phyloP scores from a whole-genome alignment of 1,140 invertebrate species.

The Lerema accius region DNA sequence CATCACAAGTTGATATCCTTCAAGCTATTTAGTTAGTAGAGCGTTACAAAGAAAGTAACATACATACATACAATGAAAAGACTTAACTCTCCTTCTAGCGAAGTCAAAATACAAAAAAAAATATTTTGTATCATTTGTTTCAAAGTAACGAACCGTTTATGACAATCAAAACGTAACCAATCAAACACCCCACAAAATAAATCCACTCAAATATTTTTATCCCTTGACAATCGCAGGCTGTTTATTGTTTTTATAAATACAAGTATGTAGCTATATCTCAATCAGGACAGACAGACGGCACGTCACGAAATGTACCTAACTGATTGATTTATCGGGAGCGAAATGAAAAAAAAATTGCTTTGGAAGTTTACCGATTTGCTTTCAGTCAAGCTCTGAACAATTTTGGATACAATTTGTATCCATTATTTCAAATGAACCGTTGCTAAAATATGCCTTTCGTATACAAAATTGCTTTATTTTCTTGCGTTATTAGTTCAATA shows the following conservation, averaged over 20 bases:
- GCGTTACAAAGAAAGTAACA: too few species aligned
- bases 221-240: background rate
- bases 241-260: slow-evolving; percentile 11
- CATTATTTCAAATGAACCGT: slow-evolving; percentile 12
- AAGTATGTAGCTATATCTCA: background rate
- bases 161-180: background rate
- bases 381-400: background rate
- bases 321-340: slow-evolving; percentile 25
- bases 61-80: too few species aligned
- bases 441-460: slow-evolving; percentile 2
- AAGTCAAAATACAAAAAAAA: too few species aligned
- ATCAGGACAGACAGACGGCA: background rate
- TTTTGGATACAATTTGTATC: slow-evolving; percentile 16
- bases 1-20: too few species aligned
- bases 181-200: background rate
- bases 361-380: slow-evolving; percentile 5
- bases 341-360: slow-evolving; percentile 13
- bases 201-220: background rate
- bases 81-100: too few species aligned
- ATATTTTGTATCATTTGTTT: too few species aligned
- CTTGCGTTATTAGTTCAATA: too few species aligned
- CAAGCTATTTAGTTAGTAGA: too few species aligned
- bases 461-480: too few species aligned
- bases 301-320: slow-evolving; percentile 10
- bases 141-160: background rate